Percentiles rank a stretch among this genome's conserved stretches.
Evolutionary conservation across 2,888 invertebrate species (phyloP).

Genomic region (Polydesmus complanatus): DNA sequence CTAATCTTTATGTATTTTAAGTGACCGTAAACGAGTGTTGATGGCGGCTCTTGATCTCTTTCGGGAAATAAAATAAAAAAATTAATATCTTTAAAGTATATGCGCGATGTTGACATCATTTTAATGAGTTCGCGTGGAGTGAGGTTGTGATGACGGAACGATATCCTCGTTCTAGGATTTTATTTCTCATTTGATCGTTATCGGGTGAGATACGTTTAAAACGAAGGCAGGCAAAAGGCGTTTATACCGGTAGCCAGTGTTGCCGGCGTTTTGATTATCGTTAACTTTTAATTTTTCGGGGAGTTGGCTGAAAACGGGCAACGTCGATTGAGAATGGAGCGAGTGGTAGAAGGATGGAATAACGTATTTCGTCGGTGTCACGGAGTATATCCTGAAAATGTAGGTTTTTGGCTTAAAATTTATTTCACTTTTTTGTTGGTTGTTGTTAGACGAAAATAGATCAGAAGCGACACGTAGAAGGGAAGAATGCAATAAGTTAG

Average conservation of each 20-base stretch:
- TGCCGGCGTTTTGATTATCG: neutral
- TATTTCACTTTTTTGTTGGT: too few species aligned
- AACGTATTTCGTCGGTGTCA: neutral
- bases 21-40: too few species aligned
- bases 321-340: neutral
- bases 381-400: neutral
- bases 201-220: too few species aligned
- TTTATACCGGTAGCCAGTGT: too few species aligned
- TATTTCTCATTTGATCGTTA: too few species aligned
- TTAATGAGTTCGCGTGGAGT: neutral
- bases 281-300: neutral
- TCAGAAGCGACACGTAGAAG: too few species aligned
- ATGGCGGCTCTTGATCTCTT: too few species aligned
- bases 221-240: too few species aligned
- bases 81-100: too few species aligned
- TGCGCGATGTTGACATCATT: neutral
- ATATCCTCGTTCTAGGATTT: neutral
- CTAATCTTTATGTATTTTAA: neutral
- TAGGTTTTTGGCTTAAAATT: too few species aligned
- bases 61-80: too few species aligned
- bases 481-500: too few species aligned
- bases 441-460: neutral
- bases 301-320: neutral
- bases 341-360: neutral
- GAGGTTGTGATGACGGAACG: neutral